Percentiles rank a stretch among this genome's conserved stretches.
phyloP scores from a whole-genome alignment of 2,113 vertebrate species.

The Channa maculata region DNA sequence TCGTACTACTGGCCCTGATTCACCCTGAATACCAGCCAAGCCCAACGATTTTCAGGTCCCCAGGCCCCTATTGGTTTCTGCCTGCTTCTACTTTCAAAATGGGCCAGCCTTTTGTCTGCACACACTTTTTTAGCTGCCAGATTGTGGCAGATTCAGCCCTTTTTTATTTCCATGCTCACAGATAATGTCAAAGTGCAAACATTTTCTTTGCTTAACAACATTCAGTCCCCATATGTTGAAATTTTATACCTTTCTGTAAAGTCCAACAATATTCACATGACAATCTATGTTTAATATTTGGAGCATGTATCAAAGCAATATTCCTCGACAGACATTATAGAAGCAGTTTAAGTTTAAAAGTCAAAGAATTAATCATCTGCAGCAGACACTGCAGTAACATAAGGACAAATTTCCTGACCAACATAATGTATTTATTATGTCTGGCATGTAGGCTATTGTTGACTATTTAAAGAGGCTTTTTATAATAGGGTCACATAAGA shows the following conservation, averaged over 20 bases:
- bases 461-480: slow-evolving; percentile 4
- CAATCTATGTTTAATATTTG: too few species aligned
- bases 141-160: slow-evolving; percentile 36
- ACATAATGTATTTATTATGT: neutral
- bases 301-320: too few species aligned
- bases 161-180: slow-evolving; percentile 32
- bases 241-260: neutral
- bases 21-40: slow-evolving; percentile 79
- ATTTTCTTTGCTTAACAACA: slow-evolving; percentile 18
- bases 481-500: neutral
- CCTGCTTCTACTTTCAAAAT: slow-evolving; percentile 70
- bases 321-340: too few species aligned
- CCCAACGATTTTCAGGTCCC: slow-evolving; percentile 75
- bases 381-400: neutral
- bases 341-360: neutral
- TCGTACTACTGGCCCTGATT: slow-evolving; percentile 73
- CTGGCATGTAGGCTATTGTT: slow-evolving; percentile 1
- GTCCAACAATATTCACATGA: neutral
- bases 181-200: slow-evolving; percentile 38
- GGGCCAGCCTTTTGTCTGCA: slow-evolving; percentile 66
- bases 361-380: neutral
- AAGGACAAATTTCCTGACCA: neutral
- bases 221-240: neutral
- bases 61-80: slow-evolving; percentile 71
- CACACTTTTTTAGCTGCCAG: slow-evolving; percentile 42